These are phyloP conservation scores for Aleiodes alternator DNA, from an alignment of 2,888 invertebrate species.

Conservation along the genomic window DNA sequence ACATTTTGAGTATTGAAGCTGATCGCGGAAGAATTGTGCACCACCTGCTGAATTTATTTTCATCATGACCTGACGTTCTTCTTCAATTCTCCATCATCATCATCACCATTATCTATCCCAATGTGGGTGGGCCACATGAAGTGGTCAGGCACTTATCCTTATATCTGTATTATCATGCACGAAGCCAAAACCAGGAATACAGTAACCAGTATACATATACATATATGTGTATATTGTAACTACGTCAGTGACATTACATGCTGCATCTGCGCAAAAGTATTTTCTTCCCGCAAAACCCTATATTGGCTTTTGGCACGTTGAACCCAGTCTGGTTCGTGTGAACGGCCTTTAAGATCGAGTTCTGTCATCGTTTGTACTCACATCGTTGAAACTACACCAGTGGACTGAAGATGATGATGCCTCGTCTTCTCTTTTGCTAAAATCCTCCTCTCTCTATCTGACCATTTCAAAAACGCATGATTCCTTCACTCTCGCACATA, in stretches of 20 bases:
- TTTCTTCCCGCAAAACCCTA: constrained; percentile 5
- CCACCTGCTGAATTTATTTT: constrained; percentile 26
- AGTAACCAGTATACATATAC: not conserved
- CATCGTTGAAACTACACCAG: constrained; percentile 26
- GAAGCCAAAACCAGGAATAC: not conserved
- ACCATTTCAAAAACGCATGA: too few species aligned
- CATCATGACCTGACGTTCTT: not conserved
- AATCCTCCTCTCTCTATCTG: not conserved
- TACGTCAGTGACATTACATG: constrained; percentile 7
- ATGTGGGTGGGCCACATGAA: constrained; percentile 4
- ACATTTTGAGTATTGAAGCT: too few species aligned
- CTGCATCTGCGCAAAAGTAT: constrained; percentile 29
- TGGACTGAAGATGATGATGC: not conserved
- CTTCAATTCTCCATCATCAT: too few species aligned
- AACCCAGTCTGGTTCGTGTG: constrained; percentile 56
- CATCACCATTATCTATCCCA: not conserved
- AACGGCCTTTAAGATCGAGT: constrained; percentile 59
- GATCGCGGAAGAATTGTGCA: constrained; percentile 17
- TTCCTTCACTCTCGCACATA: too few species aligned
- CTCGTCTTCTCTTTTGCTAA: not conserved
- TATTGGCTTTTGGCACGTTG: constrained; percentile 45
- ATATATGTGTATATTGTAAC: constrained; percentile 10
- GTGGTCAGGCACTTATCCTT: not conserved
- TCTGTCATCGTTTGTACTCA: constrained; percentile 43
- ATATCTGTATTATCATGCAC: not conserved